Conservation (phyloP, 92 coral and sea anemone genomes). For the Paramuricea clavata region DNA sequence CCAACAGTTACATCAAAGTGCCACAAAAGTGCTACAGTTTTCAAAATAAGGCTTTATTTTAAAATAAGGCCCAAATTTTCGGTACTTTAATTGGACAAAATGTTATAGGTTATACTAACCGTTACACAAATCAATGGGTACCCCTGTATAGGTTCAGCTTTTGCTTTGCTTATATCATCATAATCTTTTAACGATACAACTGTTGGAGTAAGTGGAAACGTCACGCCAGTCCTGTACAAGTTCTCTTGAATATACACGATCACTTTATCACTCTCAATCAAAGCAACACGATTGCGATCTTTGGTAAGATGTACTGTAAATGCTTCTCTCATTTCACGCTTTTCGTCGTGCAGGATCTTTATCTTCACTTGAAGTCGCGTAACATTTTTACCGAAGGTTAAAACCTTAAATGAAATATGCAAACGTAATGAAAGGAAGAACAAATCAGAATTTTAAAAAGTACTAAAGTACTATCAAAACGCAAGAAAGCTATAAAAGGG, state of each 20-base stretch:
- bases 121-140: constrained; percentile 97
- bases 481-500: too few relatives aligned
- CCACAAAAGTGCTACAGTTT: too few relatives aligned
- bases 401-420: constrained; percentile 52
- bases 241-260: constrained; percentile 86
- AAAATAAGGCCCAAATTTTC: too few relatives aligned
- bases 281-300: constrained; percentile 62
- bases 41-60: too few relatives aligned
- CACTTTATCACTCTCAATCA: constrained; percentile 74
- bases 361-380: constrained; percentile 66
- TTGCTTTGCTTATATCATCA: constrained; percentile 83
- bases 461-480: too few relatives aligned
- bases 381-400: constrained; percentile 70
- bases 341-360: constrained; percentile 72
- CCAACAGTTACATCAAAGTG: too few relatives aligned
- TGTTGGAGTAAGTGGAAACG: constrained; percentile 87
- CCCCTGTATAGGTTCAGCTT: constrained; percentile 75
- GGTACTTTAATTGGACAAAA: not conserved
- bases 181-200: constrained; percentile 92
- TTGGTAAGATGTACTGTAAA: constrained; percentile 78
- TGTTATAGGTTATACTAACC: constrained; percentile 69
- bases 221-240: constrained; percentile 72
- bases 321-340: constrained; percentile 89
- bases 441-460: too few relatives aligned
- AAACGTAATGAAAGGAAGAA: not conserved